phyloP scores from a whole-genome alignment of 2,888 invertebrate species.

The Formica aserva region DNA sequence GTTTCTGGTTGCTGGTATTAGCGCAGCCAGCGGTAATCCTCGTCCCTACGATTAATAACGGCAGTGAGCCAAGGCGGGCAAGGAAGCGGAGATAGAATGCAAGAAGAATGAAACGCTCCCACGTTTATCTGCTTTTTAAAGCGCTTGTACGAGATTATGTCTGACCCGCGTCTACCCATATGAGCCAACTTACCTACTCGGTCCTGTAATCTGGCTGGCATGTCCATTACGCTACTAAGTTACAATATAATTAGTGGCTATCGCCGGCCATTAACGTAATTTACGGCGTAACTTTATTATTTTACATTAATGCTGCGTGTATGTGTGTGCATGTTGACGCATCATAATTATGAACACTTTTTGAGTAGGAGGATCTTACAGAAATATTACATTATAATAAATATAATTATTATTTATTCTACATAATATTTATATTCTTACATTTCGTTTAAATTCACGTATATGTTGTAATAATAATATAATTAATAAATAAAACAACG shows the following conservation, averaged over 20 bases:
- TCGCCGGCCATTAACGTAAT: slow-evolving; percentile 50
- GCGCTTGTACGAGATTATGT: slow-evolving; percentile 54
- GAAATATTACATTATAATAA: neutral
- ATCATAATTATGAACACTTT: slow-evolving; percentile 27
- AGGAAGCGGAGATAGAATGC: slow-evolving; percentile 53
- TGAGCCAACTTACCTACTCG: slow-evolving; percentile 50
- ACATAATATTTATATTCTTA: neutral
- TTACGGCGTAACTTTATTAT: slow-evolving; percentile 51
- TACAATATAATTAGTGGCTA: slow-evolving; percentile 56
- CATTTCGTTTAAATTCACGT: neutral
- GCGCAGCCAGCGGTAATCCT: slow-evolving; percentile 61
- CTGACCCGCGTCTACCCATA: slow-evolving; percentile 56
- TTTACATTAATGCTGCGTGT: slow-evolving; percentile 35
- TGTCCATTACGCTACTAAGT: slow-evolving; percentile 55
- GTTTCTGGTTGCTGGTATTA: slow-evolving; percentile 63
- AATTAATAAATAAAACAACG: neutral
- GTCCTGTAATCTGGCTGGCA: slow-evolving; percentile 48
- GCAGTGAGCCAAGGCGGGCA: slow-evolving; percentile 55
- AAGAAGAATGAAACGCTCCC: slow-evolving; percentile 50
- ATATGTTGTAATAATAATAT: neutral
- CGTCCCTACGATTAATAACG: slow-evolving; percentile 71
- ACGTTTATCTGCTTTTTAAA: slow-evolving; percentile 56
- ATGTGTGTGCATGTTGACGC: slow-evolving; percentile 7
- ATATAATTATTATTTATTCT: neutral
- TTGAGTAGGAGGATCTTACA: neutral